Percentiles rank a stretch among this genome's conserved stretches.
These are phyloP conservation scores for Pollicipes pollicipes DNA, from an alignment of 1,140 invertebrate genomes.

Conservation along the genomic window DNA sequence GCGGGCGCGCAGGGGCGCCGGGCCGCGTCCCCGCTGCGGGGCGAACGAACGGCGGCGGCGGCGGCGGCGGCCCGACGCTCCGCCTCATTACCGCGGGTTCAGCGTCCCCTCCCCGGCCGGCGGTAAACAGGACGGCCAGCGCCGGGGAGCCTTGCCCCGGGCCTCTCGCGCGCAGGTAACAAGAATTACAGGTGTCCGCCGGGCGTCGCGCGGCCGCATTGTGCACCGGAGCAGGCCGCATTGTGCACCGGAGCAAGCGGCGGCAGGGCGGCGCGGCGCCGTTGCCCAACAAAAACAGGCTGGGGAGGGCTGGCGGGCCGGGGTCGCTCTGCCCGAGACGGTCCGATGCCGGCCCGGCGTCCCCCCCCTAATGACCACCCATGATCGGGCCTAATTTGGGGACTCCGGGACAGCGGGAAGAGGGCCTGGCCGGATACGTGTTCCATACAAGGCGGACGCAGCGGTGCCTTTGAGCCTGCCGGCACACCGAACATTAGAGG, in stretches of 20 bases:
- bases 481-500: not conserved
- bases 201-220: not conserved
- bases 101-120: not conserved
- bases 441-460: no score
- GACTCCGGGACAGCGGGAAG: not conserved
- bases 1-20: no score
- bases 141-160: not conserved
- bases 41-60: no score
- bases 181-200: constrained; percentile 1
- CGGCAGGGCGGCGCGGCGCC: no score
- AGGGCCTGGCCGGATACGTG: not conserved
- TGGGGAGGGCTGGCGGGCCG: no score
- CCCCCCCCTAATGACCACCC: not conserved
- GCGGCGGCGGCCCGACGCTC: no score
- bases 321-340: not conserved
- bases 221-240: not conserved
- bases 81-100: not conserved
- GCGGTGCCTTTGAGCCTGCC: not conserved
- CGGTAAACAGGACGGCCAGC: not conserved
- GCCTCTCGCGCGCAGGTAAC: not conserved
- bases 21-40: no score
- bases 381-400: not conserved
- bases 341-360: no score
- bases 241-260: no score
- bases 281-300: not conserved